Evolutionary conservation across 2,888 invertebrate species (phyloP), one percentile per base, ranked within the genome.

Genomic region (Melieria picta): DNA sequence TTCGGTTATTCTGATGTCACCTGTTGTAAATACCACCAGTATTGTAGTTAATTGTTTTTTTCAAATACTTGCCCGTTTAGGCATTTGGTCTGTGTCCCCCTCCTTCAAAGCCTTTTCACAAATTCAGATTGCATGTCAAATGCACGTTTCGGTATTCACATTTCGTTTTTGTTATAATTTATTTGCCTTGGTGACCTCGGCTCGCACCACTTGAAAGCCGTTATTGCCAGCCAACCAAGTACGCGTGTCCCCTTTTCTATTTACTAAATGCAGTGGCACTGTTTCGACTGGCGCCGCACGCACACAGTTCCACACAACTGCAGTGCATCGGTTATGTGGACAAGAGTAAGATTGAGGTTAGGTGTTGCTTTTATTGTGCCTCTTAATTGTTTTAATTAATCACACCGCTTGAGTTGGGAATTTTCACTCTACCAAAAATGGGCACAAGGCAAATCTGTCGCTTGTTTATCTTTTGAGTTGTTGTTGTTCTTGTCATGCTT

Each of bases 41-140:
- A 30, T 30, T 30, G 2, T 30, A 30, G 2, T 30, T 30, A 30
- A 30, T 30, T 3, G n/a, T 30, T 30, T 30, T 30, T 30, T 30
- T 30, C 30, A 30, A 30, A 30, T 30, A 30, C 30, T 30, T 30
- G 30, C 30, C 30, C 30, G 30, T 30, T 30, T 30, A 30, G 30
- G 30, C 30, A 30, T 2, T 30, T 30, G 30, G 30, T 30, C 30
- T 30, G 30, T 30, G 30, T 30, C 30, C 30, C 30, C 30, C 30
- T 30, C 30, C 30, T 30, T 16, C 1, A 16, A 16, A 16, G 16
- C 16, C 16, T 7, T 58, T 5, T 16, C 5, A 52, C 13, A 52
- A 46, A 46, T 65, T 62, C 45, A 63, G 76, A 79, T 81, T 74
- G 81, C 82, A 81, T 81, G 82, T 81, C 78, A 79, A 81, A 79